Percentiles rank a stretch among this genome's conserved stretches.
phyloP scores from a whole-genome alignment of 2,797 vertebrate genomes.

The Coendou prehensilis region DNA sequence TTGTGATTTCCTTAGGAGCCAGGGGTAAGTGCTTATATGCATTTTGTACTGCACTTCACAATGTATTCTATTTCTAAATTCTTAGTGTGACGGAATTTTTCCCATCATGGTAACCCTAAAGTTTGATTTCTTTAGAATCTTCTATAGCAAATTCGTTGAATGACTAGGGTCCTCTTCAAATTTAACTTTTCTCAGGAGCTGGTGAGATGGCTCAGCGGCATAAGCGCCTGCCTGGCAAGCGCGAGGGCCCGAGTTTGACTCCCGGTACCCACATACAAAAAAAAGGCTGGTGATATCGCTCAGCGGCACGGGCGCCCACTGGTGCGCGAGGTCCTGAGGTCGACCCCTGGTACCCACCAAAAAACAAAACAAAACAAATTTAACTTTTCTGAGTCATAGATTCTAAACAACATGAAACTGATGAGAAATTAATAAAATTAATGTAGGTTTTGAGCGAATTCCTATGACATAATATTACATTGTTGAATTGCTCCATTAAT shows the following conservation, averaged over 20 bases:
- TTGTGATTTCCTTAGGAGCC: neutral
- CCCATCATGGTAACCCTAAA: neutral
- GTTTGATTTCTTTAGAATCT: neutral
- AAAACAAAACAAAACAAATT: no score
- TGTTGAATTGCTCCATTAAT: neutral
- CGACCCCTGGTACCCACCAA: no score
- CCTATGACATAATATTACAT: neutral
- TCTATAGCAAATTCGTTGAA: neutral
- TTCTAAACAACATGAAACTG: neutral
- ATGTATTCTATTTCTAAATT: slow-evolving; percentile 14
- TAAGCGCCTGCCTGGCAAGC: no score
- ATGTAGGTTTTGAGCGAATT: slow-evolving; percentile 20
- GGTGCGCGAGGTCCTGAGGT: no score
- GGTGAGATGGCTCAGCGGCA: no score
- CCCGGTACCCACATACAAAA: no score
- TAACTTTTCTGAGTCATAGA: neutral
- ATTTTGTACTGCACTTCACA: neutral
- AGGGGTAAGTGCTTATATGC: neutral
- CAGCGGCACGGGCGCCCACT: no score
- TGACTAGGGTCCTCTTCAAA: neutral
- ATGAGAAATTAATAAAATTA: slow-evolving; percentile 7
- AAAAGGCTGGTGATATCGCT: no score
- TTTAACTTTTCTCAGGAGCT: slow-evolving; percentile 41
- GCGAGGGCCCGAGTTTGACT: no score
- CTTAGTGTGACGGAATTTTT: neutral